These are phyloP conservation scores for Rhagonycha lutea DNA, from an alignment of 2,888 invertebrate species.

Conservation along the genomic window DNA sequence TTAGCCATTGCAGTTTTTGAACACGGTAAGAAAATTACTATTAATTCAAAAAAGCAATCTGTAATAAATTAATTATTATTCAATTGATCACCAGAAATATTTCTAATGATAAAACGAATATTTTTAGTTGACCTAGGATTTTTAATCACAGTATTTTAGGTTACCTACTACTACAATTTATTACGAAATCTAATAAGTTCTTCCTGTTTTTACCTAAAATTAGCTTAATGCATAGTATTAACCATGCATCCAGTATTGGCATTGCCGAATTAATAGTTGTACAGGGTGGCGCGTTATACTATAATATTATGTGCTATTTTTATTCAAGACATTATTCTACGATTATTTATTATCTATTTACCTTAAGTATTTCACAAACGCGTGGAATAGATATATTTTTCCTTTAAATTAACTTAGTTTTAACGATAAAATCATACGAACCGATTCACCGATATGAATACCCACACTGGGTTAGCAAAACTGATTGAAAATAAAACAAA, in stretches of 20 bases:
- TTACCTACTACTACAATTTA: background rate
- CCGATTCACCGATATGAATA: background rate
- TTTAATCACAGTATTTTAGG: background rate
- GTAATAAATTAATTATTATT: no score
- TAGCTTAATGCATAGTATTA: background rate
- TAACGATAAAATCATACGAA: background rate
- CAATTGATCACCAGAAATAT: background rate
- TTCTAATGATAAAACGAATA: background rate
- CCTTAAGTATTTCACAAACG: background rate
- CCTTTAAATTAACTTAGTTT: background rate
- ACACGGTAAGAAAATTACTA: no score
- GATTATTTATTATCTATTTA: background rate
- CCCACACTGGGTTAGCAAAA: background rate
- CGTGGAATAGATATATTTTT: background rate
- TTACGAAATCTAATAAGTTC: background rate
- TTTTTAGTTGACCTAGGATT: background rate
- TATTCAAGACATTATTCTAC: no score
- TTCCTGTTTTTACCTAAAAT: background rate
- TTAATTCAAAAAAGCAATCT: no score
- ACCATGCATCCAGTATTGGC: background rate
- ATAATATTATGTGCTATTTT: background rate
- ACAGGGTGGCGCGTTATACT: background rate
- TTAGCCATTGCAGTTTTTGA: no score
- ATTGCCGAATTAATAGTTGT: background rate
- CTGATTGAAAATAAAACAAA: background rate